Conservation (phyloP, 2,888 invertebrate species). For the Omphaloscelis lunosa region DNA sequence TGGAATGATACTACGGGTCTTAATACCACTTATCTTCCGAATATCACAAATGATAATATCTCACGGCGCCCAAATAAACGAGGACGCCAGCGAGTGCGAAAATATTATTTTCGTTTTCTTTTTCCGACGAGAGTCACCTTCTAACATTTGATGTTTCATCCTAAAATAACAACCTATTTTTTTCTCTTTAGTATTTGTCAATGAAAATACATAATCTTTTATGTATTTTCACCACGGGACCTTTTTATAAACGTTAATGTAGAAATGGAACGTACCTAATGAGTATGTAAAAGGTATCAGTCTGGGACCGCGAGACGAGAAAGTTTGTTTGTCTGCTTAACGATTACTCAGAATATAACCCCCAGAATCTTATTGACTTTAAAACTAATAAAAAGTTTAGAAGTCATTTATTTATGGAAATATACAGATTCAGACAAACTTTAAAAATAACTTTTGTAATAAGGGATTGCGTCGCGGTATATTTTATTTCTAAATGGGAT, state of each 20-base stretch:
- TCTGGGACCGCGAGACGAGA: conserved; percentile 14
- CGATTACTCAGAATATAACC: conserved; percentile 14
- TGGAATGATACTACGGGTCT: conserved; percentile 27
- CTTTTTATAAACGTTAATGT: conserved; percentile 12
- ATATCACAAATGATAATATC: conserved; percentile 58
- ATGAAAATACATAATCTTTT: conserved; percentile 32
- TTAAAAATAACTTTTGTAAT: conserved; percentile 31
- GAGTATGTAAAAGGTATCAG: conserved; percentile 33
- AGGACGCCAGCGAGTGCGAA: conserved; percentile 16
- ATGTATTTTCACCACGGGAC: no score
- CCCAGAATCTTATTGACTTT: conserved; percentile 14
- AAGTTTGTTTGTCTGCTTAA: conserved; percentile 42
- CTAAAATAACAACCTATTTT: conserved; percentile 48
- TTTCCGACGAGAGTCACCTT: conserved; percentile 37
- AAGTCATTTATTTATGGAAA: conserved; percentile 40
- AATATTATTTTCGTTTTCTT: conserved; percentile 53
- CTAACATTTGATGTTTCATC: conserved; percentile 49
- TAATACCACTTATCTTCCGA: conserved; percentile 42
- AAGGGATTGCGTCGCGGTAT: conserved; percentile 1
- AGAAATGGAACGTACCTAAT: conserved; percentile 31
- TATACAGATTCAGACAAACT: conserved; percentile 15
- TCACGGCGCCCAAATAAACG: conserved; percentile 42
- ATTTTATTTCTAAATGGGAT: conserved; percentile 16
- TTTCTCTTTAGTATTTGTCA: conserved; percentile 40
- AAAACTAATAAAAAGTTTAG: conserved; percentile 41